Base-by-base conservation (phyloP, 2,113 vertebrate species). In the Raja brachyura region DNA sequence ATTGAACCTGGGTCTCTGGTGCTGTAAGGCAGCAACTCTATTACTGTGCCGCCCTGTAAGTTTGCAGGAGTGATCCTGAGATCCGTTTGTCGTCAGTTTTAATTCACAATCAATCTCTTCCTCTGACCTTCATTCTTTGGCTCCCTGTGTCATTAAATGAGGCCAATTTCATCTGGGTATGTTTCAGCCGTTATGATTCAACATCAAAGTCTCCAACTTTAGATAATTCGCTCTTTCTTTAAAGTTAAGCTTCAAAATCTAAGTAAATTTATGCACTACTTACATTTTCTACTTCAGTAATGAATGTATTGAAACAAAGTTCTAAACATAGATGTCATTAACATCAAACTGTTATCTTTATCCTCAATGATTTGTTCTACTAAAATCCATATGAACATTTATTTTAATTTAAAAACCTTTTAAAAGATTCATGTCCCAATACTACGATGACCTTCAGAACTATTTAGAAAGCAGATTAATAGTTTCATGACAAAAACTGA, bases 361-460 rank as follows among this genome's bases (percentile, higher is more conserved):
- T 48, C 90, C n/a, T 68, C 18, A 48, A 86, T 70, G 63, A 48
- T 68, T 9, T 92, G 39, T 73, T 92, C 20, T 48, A 73, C 33
- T 13, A 74, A 92, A 92, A 70, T 54, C 10, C 22, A 48, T 74
- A 92, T 92, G 90, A 66, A 92, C 39, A 92, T 92, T 66, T 92
- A 20, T 70, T 39, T 92, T 63, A 25, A 63, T 48, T 70, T 90
- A 70, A 70, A 48, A 92, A 92, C 66, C 73, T 73, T 73, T 92
- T 74, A 54, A 73, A 92, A 54, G 39, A 20, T 68, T 73, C 33
- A 92, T 92, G 68, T 92, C 90, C 90, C 90, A 92, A 54, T 92
- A 14, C 33, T 74, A 92, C 48, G 39, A 73, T 92, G 68, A 92
- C 90, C 90, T 92, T 92, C 66, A 92, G 90, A 92, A 92, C 73